Evolutionary conservation across 1,140 invertebrate genomes (phyloP), one percentile per base, ranked within the genome.

Genomic region (Bombus superbus): DNA sequence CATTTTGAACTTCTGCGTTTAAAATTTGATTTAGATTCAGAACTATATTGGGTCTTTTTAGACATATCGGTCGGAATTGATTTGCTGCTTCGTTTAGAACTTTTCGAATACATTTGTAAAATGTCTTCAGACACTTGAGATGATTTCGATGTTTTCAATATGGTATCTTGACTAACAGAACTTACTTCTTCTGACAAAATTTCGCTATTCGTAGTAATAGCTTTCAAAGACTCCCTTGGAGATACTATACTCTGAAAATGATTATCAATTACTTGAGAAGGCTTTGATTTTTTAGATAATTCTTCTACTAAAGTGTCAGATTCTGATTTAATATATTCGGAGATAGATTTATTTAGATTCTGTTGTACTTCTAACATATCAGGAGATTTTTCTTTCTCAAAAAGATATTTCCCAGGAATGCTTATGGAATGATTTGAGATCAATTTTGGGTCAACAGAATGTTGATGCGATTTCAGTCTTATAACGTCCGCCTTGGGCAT

Each of bases 291-390:
- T 22, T 92, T 94, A 4, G 94, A 91, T 35, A 94, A 90, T 80
- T 95, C 93, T 47, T 95, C 94, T 0, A 95, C 90, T 32, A 95
- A 73, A 11, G 91, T 93, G 42, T 95, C 94, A 6, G 95, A 95
- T 77, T 95, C 94, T 0, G 93, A 91, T 81, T 92, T 93, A 15
- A 87, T 28, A n/a, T 89, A 59, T 47, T 93, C 92, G 9, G 85
- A 84, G 68, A 88, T 57, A 22, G 88, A 89, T 11, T 89, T 86
- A 64, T 91, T 68, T 71, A 86, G 84, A 82, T 89, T 84, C 25
- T 78, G 57, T 85, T 80, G 77, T 18, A 85, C 62, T 40, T 90
- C 40, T 13, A 79, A 80, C 3, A 83, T 18, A 28, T 79, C 78
- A 0, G 74, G 71, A 18, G 86, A 79, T 80, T 87, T 82, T 28